Base-by-base conservation (phyloP, 1,140 invertebrate species). In the Drosophila sp. region DNA sequence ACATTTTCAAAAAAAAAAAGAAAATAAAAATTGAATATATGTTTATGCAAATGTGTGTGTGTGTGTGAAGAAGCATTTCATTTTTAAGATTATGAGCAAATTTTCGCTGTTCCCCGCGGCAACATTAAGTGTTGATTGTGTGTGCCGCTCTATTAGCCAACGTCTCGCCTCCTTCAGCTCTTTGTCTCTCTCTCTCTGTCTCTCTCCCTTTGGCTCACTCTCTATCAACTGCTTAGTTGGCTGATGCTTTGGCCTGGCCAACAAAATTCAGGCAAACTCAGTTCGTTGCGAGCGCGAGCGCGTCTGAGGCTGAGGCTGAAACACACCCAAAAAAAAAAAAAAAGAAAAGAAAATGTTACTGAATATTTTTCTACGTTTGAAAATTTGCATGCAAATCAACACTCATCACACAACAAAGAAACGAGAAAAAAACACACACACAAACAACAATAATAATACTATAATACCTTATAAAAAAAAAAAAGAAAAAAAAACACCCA, bases 91-190 rank as follows among this genome's bases (percentile, higher is more conserved):
- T 85, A 86, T 86, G 83, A 86, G 83, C 83, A 74, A 86, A 89
- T 89, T 87, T 86, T 87, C 72, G 78, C 76, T 86, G 79, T 73
- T 83, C 84, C 79, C 84, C 74, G 78, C 78, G 82, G 83, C 84
- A 86, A 72, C 84, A 86, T 86, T 86, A 87, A 87, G 83, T 86
- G 83, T 79, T 86, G 83, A 86, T 86, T 86, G 83, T 86, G 83
- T 86, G 83, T 83, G 79, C 58, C 79, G 83, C 83, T 87, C 83
- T 86, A 86, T 86, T 86, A 83, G 79, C 82, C 63, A 25, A 70
- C 63, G 68, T 32, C 72, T 75, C 67, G 67, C 72, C 40, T 35
- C 50, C 64, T 7, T 32, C 44, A 57, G 50, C 63, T 17, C 17
- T 17, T 17, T 17, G 17, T 17, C 10, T 0, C 58, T 32, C 62